Evolutionary conservation across 2,888 invertebrate genomes (phyloP).

Genomic region (Aethes cnicana): DNA sequence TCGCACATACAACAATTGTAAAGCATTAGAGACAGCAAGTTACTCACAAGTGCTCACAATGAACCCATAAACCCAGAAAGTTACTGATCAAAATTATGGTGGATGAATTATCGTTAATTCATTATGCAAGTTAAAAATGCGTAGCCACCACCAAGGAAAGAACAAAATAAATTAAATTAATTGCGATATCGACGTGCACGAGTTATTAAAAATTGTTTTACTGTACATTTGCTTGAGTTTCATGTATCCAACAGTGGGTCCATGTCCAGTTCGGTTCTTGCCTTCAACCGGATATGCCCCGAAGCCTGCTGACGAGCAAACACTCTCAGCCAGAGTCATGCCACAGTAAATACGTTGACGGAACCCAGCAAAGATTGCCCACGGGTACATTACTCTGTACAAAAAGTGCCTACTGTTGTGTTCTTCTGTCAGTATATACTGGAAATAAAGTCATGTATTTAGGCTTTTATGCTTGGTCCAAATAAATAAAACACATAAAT

Average conservation of each 20-base stretch:
- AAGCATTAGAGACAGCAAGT: too few relatives aligned
- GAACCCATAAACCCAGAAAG: too few relatives aligned
- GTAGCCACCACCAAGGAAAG: not conserved
- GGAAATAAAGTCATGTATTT: too few relatives aligned
- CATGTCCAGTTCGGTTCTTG: slow-evolving; percentile 90
- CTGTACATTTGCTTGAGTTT: slow-evolving; percentile 82
- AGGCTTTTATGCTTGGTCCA: too few relatives aligned
- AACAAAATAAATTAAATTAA: not conserved
- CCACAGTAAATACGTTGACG: slow-evolving; percentile 95
- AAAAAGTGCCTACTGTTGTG: slow-evolving; percentile 87
- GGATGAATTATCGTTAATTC: too few relatives aligned
- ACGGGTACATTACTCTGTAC: slow-evolving; percentile 92
- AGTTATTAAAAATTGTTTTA: slow-evolving; percentile 5
- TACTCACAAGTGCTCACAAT: too few relatives aligned
- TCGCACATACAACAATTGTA: too few relatives aligned
- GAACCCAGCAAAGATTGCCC: slow-evolving; percentile 93
- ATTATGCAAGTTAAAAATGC: too few relatives aligned
- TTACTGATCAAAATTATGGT: too few relatives aligned
- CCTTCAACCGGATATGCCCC: slow-evolving; percentile 93
- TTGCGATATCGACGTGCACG: too few relatives aligned
- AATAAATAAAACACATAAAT: too few relatives aligned
- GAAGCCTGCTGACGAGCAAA: slow-evolving; percentile 94
- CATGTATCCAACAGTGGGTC: slow-evolving; percentile 89
- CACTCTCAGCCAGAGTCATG: slow-evolving; percentile 94
- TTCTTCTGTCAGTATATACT: slow-evolving; percentile 92